phyloP scores from a whole-genome alignment of 2,113 vertebrate genomes.

The Misgurnus anguillicaudatus region DNA sequence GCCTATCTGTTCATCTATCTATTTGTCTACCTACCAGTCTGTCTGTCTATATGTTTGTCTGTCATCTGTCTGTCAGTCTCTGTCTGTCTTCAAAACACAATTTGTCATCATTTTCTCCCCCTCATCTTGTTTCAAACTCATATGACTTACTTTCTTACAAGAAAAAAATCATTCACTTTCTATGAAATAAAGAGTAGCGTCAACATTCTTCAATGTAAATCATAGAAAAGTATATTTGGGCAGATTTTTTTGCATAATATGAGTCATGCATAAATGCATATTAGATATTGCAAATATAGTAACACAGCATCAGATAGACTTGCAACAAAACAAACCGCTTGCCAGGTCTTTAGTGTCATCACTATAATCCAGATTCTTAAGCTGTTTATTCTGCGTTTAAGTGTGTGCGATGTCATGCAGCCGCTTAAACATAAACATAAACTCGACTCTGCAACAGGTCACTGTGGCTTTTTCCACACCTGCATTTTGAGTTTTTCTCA shows the following conservation, averaged over 20 bases:
- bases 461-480: neutral
- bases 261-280: neutral
- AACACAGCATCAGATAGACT: neutral
- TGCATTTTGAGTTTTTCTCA: slow-evolving; percentile 18
- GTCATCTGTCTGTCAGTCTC: neutral
- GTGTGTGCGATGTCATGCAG: slow-evolving; percentile 5
- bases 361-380: neutral
- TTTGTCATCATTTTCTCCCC: no score
- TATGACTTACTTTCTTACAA: no score
- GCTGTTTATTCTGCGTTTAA: slow-evolving; percentile 7
- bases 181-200: no score
- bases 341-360: slow-evolving; percentile 8
- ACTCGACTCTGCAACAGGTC: slow-evolving; percentile 3
- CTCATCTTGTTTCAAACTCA: no score
- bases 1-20: neutral
- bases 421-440: slow-evolving; percentile 21
- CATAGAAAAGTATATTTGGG: neutral
- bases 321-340: neutral
- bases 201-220: no score
- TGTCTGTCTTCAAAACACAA: neutral
- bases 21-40: neutral
- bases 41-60: neutral
- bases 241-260: neutral
- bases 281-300: neutral
- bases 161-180: no score